These are phyloP conservation scores for Asarcornis scutulata DNA, from an alignment of 2,113 vertebrate genomes.

Conservation along the genomic window DNA sequence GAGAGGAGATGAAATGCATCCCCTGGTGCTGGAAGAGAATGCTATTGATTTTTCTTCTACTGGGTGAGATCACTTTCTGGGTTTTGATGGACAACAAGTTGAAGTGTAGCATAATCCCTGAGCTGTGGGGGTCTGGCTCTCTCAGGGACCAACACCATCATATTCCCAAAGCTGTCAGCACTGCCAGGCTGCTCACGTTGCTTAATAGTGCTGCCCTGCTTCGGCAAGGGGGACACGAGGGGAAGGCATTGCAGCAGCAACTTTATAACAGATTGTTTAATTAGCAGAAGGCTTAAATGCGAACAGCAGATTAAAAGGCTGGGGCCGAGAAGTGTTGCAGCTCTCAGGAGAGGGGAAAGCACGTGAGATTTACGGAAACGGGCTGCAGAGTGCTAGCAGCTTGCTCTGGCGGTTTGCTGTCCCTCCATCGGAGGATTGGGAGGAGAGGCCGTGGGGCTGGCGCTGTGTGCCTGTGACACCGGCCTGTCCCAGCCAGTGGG, in stretches of 20 bases:
- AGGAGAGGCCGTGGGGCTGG: neutral
- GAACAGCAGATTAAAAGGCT: neutral
- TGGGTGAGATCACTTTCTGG: slow-evolving; percentile 49
- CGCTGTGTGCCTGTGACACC: rapidly evolving
- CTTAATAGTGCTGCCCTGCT: neutral
- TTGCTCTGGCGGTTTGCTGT: neutral
- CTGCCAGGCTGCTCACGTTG: slow-evolving; percentile 16
- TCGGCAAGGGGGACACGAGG: neutral
- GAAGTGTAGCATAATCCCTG: slow-evolving; percentile 55
- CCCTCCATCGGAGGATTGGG: neutral
- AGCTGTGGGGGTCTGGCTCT: slow-evolving; percentile 10
- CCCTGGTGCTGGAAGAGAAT: slow-evolving; percentile 66
- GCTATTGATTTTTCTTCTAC: slow-evolving; percentile 69
- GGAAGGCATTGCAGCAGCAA: neutral
- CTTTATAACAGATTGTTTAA: slow-evolving; percentile 23
- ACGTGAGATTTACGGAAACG: neutral
- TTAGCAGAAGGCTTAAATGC: slow-evolving; percentile 32
- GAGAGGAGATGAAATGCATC: slow-evolving; percentile 58
- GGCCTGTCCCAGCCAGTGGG: neutral
- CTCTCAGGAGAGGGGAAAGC: neutral
- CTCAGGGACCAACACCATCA: neutral
- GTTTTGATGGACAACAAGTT: slow-evolving; percentile 69
- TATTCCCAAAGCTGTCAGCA: slow-evolving; percentile 51
- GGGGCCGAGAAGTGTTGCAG: neutral
- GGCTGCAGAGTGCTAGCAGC: neutral